Evolutionary conservation across 2,797 vertebrate genomes (phyloP).

Genomic region (Betta splendens): DNA sequence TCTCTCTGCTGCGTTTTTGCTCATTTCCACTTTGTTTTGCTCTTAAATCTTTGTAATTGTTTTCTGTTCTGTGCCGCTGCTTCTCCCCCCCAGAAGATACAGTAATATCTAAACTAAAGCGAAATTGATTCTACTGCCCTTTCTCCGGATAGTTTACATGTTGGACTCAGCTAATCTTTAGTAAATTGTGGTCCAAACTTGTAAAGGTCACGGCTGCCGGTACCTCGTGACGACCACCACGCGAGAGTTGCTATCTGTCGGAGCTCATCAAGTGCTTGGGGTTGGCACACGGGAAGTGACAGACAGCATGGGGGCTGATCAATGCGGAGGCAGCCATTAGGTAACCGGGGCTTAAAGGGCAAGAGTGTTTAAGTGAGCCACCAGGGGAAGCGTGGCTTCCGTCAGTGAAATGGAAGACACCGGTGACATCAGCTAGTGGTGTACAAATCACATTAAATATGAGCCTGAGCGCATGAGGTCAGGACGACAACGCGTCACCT

Average conservation of each 20-base stretch:
- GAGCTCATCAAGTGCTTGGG: conserved; percentile 72
- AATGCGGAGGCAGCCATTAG: conserved; percentile 82
- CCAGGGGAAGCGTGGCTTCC: conserved; percentile 50
- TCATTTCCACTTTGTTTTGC: conserved; percentile 28
- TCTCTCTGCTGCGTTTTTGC: conserved; percentile 3
- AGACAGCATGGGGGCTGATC: conserved; percentile 82
- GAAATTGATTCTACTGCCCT: conserved; percentile 75
- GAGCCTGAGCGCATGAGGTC: too few relatives aligned
- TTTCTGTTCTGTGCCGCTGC: conserved; percentile 52
- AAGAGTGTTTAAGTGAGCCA: conserved; percentile 67
- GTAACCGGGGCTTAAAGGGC: conserved; percentile 84
- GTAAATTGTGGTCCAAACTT: conserved; percentile 71
- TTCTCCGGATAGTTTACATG: conserved; percentile 75
- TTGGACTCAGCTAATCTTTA: conserved; percentile 65
- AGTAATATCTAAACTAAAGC: conserved; percentile 56
- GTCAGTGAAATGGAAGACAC: conserved; percentile 49
- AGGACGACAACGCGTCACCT: background rate
- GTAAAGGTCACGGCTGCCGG: conserved; percentile 73
- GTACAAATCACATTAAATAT: conserved; percentile 22
- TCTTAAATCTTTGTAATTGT: conserved; percentile 53
- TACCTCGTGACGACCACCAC: conserved; percentile 50
- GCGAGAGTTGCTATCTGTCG: conserved; percentile 67
- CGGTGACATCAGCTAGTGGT: conserved; percentile 32
- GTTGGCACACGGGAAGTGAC: conserved; percentile 72
- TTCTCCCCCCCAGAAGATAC: conserved; percentile 35